These are phyloP conservation scores for Pagrus major DNA, from an alignment of 2,113 vertebrate species.

Conservation along the genomic window DNA sequence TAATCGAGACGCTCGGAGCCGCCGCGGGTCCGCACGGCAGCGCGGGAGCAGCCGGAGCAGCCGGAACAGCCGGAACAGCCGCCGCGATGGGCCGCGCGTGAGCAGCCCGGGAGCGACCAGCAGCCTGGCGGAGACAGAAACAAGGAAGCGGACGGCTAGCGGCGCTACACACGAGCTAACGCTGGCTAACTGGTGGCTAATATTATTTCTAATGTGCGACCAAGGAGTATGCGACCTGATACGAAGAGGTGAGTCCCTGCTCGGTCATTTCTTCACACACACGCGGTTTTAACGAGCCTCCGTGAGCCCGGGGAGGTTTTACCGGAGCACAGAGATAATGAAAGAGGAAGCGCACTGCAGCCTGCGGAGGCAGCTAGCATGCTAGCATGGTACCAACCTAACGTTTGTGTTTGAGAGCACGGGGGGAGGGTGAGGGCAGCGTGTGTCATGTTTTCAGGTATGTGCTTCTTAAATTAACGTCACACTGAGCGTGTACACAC, in stretches of 20 bases:
- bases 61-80: too few relatives aligned
- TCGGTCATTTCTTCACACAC: too few relatives aligned
- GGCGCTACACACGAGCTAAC: slow-evolving; percentile 67
- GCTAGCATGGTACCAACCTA: slow-evolving; percentile 58
- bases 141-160: slow-evolving; percentile 80
- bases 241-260: slow-evolving; percentile 79
- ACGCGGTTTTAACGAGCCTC: not conserved
- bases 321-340: slow-evolving; percentile 38
- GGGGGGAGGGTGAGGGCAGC: not conserved
- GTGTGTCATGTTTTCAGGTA: not conserved
- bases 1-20: slow-evolving; percentile 32
- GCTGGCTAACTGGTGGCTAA: slow-evolving; percentile 69
- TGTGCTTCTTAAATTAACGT: not conserved
- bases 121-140: slow-evolving; percentile 66
- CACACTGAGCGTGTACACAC: fast-evolving
- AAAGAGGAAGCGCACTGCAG: slow-evolving; percentile 70
- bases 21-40: slow-evolving; percentile 20
- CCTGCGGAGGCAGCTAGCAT: slow-evolving; percentile 44
- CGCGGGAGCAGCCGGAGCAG: slow-evolving; percentile 23
- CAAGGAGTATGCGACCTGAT: slow-evolving; percentile 83
- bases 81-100: slow-evolving; percentile 52
- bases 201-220: slow-evolving; percentile 83
- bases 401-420: not conserved
- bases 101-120: slow-evolving; percentile 43
- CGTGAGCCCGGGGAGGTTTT: not conserved